A percentile compares a stretch with the other conserved stretches of the same genome.
Evolutionary conservation across 1,140 invertebrate genomes (phyloP).

Genomic region (Diplogasteroides magnus): DNA sequence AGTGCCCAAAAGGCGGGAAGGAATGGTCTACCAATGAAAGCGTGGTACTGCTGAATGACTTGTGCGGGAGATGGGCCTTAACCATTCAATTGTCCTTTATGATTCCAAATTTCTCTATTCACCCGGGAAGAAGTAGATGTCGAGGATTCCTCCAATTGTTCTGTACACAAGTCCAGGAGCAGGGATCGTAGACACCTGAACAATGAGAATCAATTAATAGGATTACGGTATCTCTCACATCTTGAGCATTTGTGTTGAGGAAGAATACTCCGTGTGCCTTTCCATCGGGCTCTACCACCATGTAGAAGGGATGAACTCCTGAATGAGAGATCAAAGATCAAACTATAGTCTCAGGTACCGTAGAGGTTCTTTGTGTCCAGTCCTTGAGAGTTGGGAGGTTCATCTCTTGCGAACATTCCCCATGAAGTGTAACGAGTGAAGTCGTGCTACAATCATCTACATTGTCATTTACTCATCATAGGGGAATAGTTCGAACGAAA

Average conservation of each 20-base stretch:
- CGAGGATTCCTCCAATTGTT: slow-evolving; percentile 55
- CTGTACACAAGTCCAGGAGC: slow-evolving; percentile 47
- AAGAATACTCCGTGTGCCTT: slow-evolving; percentile 60
- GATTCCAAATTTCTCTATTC: not conserved
- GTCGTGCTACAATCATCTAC: slow-evolving; percentile 41
- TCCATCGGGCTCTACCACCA: slow-evolving; percentile 60
- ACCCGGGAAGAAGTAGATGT: slow-evolving; percentile 60
- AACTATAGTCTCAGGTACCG: slow-evolving; percentile 31
- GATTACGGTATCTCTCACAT: slow-evolving; percentile 4
- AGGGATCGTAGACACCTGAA: slow-evolving; percentile 49
- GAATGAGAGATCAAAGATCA: no score
- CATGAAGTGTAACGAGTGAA: slow-evolving; percentile 54
- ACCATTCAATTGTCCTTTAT: no score
- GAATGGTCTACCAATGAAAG: slow-evolving; percentile 50
- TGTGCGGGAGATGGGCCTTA: slow-evolving; percentile 57
- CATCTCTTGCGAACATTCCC: slow-evolving; percentile 59
- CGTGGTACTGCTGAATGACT: slow-evolving; percentile 60
- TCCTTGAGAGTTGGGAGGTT: slow-evolving; percentile 53
- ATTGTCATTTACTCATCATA: not conserved
- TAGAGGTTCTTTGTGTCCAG: slow-evolving; percentile 42
- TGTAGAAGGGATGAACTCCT: slow-evolving; percentile 64
- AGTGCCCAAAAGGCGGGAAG: slow-evolving; percentile 59
- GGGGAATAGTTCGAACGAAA: slow-evolving; percentile 6
- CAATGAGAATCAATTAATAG: not conserved
- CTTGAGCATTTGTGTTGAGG: slow-evolving; percentile 60